Base-by-base conservation (phyloP, 2,797 vertebrate species). In the Lindbergichthys nudifrons region DNA sequence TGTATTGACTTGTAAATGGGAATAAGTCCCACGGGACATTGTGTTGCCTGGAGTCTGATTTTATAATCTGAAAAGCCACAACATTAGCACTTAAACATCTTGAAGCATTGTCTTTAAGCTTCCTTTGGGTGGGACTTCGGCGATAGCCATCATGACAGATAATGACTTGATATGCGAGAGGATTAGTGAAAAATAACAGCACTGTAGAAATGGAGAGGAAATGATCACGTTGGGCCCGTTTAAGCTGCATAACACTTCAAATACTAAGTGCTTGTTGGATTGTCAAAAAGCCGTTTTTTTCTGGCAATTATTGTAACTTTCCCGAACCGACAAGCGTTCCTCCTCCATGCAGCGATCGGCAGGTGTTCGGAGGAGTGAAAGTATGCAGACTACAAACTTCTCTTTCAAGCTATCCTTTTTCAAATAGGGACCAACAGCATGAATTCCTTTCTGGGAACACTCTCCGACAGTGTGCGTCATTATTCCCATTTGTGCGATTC, bases 1-100 rank as follows among this genome's bases (percentile, higher is more conserved):
- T 63, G 41, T 61, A 50, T 5, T 32, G 45, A 0, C 52, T 61
- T 70, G 10, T 36, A 60, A 73, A 53, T 63, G 50, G 41, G 46
- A 77, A 68, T 47, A 19, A 6, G 13, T 76, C 63, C 62, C 45
- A 0, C 18, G 13, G 41, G 76, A 65, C 42, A 57, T 61, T 61
- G 39, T 43, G 45, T 62, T 58, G 19, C 36, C 41, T 53, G 57
- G 21, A 69, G 30, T 67, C 47, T 23, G 36, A 1, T 79, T 70
- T 70, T 36, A 56, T 61, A 56, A 64, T 67, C 52, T 14, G n/a
- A 23, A 32, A 51, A 42, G 62, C 50, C 41, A 53, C 60, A 56
- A 4, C 56, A 60, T 50, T 0, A 32, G 3, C 26, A 15, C 10
- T 16, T 62, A 23, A 56, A 70, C 26, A 50, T 46, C 30, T 54